A percentile compares a stretch with the other conserved stretches of the same genome.
Conservation (phyloP, 1,140 invertebrate genomes). For the Caerostris extrusa region DNA sequence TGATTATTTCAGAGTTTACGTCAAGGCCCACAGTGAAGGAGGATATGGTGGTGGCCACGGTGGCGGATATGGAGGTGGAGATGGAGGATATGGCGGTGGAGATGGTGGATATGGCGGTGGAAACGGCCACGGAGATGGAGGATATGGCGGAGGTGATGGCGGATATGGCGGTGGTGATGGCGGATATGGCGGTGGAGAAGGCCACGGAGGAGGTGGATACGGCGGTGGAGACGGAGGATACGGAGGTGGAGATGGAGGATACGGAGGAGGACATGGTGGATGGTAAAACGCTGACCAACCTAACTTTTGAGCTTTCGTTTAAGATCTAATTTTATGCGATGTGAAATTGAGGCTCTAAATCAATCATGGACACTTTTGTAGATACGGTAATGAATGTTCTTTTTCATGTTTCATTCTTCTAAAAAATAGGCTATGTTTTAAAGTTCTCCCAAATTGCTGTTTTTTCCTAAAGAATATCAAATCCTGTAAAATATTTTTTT, state of each 20-base stretch:
- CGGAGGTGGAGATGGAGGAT: constrained; percentile 38
- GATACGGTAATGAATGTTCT: constrained; percentile 57
- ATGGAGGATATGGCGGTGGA: constrained; percentile 36
- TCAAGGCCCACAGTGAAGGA: constrained; percentile 69
- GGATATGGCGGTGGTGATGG: constrained; percentile 40
- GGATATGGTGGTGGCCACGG: constrained; percentile 55
- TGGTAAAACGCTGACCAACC: constrained; percentile 58
- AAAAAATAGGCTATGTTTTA: constrained; percentile 12
- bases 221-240: constrained; percentile 12
- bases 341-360: constrained; percentile 14
- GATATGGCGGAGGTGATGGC: constrained; percentile 2
- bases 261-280: constrained; percentile 65
- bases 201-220: constrained; percentile 19
- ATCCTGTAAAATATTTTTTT: neutral
- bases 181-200: constrained; percentile 14
- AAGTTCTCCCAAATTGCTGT: constrained; percentile 15
- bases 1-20: constrained; percentile 62
- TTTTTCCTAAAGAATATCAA: neutral
- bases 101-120: constrained; percentile 17
- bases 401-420: constrained; percentile 41
- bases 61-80: constrained; percentile 12
- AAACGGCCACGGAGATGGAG: constrained; percentile 17
- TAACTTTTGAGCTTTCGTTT: constrained; percentile 6
- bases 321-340: constrained; percentile 39
- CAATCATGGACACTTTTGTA: constrained; percentile 72